Conservation (phyloP, 2,888 invertebrate genomes). For the Troides helena region DNA sequence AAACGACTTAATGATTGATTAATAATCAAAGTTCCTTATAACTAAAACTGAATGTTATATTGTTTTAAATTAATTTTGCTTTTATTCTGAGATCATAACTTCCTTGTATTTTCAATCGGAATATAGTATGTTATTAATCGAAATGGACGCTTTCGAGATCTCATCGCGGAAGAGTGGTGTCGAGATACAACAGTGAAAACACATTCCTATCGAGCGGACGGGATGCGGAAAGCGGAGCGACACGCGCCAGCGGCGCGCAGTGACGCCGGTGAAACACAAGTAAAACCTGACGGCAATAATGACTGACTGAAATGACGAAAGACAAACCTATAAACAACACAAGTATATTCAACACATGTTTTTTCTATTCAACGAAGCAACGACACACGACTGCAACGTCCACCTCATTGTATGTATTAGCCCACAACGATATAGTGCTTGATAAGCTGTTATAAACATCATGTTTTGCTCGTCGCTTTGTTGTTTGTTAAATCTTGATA, state of each 20-base stretch:
- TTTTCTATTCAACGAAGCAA: too few species aligned
- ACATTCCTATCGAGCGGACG: conserved; percentile 52
- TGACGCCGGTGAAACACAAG: conserved; percentile 18
- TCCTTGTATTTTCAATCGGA: neutral
- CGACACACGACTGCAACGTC: too few species aligned
- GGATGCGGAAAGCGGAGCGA: conserved; percentile 58
- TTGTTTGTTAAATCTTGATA: too few species aligned
- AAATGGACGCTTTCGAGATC: conserved; percentile 33
- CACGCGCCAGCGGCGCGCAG: conserved; percentile 31
- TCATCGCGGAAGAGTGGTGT: conserved; percentile 69
- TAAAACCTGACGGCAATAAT: conserved; percentile 18
- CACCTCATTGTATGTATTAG: too few species aligned
- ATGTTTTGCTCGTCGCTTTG: too few species aligned
- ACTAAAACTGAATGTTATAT: too few species aligned
- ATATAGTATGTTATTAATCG: neutral
- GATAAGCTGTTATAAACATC: too few species aligned
- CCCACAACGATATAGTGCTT: too few species aligned
- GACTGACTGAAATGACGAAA: conserved; percentile 1
- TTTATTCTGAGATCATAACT: neutral
- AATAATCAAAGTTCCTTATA: too few species aligned
- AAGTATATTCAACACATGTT: too few species aligned
- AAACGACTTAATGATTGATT: too few species aligned
- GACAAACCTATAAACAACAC: neutral
- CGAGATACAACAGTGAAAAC: conserved; percentile 70
- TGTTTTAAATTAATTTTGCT: too few species aligned